Percentiles rank a stretch among this genome's conserved stretches.
Evolutionary conservation across 2,888 invertebrate species (phyloP).

Genomic region (Agelastica alni): DNA sequence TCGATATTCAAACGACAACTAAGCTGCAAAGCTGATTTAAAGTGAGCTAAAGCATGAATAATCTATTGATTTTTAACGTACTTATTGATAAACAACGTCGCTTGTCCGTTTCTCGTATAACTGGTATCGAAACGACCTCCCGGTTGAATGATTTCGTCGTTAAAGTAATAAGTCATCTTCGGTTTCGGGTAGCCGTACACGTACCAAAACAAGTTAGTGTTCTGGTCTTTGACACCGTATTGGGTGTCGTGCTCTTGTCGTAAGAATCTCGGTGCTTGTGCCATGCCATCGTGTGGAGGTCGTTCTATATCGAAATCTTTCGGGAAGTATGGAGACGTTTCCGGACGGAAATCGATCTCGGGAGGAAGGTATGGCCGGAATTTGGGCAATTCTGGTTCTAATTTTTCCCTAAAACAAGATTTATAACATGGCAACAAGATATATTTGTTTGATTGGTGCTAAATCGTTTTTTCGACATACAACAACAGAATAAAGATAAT

Average conservation of each 20-base stretch:
- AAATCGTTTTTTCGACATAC: too few relatives aligned
- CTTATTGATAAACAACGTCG: constrained; percentile 87
- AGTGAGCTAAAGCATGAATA: background rate
- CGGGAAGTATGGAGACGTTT: constrained; percentile 85
- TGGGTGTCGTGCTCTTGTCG: constrained; percentile 84
- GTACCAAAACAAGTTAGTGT: constrained; percentile 88
- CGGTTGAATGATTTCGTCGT: constrained; percentile 78
- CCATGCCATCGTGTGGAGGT: constrained; percentile 82
- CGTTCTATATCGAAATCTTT: constrained; percentile 90
- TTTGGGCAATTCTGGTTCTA: constrained; percentile 79
- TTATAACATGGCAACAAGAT: constrained; percentile 17
- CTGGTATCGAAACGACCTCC: constrained; percentile 86
- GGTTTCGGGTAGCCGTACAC: constrained; percentile 97
- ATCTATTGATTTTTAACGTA: too few relatives aligned
- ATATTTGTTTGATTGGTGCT: too few relatives aligned
- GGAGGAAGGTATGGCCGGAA: constrained; percentile 79
- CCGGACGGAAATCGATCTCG: constrained; percentile 81
- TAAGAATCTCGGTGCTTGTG: constrained; percentile 84
- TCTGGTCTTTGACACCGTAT: constrained; percentile 92
- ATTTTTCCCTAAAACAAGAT: constrained; percentile 62
- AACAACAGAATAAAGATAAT: too few relatives aligned
- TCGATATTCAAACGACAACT: too few relatives aligned
- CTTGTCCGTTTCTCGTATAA: constrained; percentile 88
- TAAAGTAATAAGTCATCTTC: constrained; percentile 85
- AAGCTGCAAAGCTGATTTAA: too few relatives aligned